phyloP scores from a whole-genome alignment of 2,888 invertebrate genomes.

The Gisinianus flammeolus region DNA sequence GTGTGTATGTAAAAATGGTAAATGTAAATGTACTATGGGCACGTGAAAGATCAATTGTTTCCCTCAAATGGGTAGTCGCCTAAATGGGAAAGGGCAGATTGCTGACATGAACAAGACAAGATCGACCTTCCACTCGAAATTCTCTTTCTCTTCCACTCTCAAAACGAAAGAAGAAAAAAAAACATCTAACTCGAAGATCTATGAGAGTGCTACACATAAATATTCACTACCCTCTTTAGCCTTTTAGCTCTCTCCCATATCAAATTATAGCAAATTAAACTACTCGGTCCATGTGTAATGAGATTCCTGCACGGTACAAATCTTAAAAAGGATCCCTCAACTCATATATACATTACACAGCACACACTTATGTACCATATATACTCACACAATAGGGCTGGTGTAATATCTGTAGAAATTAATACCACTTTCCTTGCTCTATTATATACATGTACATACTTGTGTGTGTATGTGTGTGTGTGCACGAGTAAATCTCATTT shows the following conservation, averaged over 20 bases:
- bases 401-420: too few species aligned
- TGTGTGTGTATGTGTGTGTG: too few species aligned
- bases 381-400: too few species aligned
- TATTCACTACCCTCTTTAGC: not conserved
- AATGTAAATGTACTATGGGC: conserved; percentile 2
- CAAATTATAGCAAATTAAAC: not conserved
- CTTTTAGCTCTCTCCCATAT: not conserved
- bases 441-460: too few species aligned
- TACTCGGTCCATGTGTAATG: too few species aligned
- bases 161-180: too few species aligned
- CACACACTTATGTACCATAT: too few species aligned
- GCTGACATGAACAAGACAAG: conserved; percentile 20
- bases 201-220: not conserved
- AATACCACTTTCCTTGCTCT: too few species aligned
- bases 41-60: conserved; percentile 26
- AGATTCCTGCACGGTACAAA: not conserved
- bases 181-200: too few species aligned
- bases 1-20: not conserved
- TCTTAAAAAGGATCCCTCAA: not conserved
- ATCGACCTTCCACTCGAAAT: not conserved
- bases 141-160: not conserved
- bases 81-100: conserved; percentile 27
- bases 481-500: too few species aligned
- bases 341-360: not conserved
- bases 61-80: conserved; percentile 12